phyloP scores from a whole-genome alignment of 2,797 vertebrate genomes.

The Falco columbarius region DNA sequence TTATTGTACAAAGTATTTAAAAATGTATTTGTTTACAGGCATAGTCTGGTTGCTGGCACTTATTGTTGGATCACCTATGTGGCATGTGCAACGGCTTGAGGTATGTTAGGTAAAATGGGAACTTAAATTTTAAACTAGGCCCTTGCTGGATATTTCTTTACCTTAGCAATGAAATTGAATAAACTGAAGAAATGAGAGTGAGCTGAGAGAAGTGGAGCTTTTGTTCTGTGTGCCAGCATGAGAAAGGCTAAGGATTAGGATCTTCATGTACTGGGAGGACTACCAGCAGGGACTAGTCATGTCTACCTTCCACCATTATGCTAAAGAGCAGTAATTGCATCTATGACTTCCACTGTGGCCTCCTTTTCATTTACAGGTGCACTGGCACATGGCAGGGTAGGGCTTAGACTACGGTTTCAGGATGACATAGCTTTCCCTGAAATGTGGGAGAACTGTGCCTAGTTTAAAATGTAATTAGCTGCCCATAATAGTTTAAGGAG shows the following conservation, averaged over 20 bases:
- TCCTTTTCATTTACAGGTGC: background rate
- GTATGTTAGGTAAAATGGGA: slow-evolving; percentile 41
- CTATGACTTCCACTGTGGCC: background rate
- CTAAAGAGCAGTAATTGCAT: background rate
- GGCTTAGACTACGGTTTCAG: background rate
- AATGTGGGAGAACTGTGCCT: background rate
- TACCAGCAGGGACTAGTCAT: background rate
- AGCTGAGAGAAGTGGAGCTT: background rate
- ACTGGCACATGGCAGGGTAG: background rate
- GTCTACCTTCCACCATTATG: background rate
- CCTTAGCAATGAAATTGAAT: background rate
- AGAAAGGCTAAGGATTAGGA: background rate
- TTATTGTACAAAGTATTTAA: background rate
- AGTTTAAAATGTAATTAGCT: background rate
- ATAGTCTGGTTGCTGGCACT: slow-evolving; percentile 79
- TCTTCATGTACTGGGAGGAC: background rate
- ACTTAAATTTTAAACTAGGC: background rate
- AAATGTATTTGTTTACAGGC: slow-evolving; percentile 48
- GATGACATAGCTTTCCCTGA: background rate
- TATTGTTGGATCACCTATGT: slow-evolving; percentile 78
- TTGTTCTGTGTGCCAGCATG: background rate
- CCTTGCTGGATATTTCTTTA: background rate
- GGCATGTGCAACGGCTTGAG: slow-evolving; percentile 78
- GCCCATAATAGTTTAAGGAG: background rate
- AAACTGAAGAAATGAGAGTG: background rate